Percentiles rank a stretch among this genome's conserved stretches.
phyloP scores from a whole-genome alignment of 2,113 vertebrate genomes.

The Emydocephalus ijimae region DNA sequence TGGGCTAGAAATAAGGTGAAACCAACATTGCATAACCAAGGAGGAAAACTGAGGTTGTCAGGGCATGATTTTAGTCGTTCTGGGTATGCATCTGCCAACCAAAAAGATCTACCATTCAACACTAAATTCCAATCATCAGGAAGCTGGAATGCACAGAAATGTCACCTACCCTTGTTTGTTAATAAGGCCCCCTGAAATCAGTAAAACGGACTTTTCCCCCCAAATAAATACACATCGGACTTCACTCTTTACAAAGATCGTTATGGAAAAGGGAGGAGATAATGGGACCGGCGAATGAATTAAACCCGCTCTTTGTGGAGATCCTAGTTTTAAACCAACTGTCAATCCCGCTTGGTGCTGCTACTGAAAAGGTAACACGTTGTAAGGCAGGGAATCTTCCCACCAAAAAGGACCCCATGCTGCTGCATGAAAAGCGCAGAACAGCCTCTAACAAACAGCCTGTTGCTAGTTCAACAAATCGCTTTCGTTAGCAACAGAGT shows the following conservation, averaged over 20 bases:
- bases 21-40: background rate
- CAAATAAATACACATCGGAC: background rate
- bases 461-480: background rate
- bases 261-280: background rate
- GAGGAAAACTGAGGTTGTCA: background rate
- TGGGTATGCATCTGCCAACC: background rate
- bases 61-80: background rate
- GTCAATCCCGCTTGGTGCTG: background rate
- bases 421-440: background rate
- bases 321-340: background rate
- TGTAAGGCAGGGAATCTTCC: background rate
- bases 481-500: background rate
- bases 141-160: background rate
- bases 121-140: background rate
- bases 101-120: background rate
- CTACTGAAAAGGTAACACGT: background rate
- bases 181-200: background rate
- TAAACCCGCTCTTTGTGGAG: background rate
- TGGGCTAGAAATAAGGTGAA: background rate
- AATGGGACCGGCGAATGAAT: background rate
- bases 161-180: too few species aligned
- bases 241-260: background rate
- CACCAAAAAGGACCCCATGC: background rate
- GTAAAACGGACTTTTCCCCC: background rate
- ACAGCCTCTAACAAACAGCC: background rate